Conservation (phyloP, 2,113 vertebrate genomes). For the Oxyruncus cristatus region DNA sequence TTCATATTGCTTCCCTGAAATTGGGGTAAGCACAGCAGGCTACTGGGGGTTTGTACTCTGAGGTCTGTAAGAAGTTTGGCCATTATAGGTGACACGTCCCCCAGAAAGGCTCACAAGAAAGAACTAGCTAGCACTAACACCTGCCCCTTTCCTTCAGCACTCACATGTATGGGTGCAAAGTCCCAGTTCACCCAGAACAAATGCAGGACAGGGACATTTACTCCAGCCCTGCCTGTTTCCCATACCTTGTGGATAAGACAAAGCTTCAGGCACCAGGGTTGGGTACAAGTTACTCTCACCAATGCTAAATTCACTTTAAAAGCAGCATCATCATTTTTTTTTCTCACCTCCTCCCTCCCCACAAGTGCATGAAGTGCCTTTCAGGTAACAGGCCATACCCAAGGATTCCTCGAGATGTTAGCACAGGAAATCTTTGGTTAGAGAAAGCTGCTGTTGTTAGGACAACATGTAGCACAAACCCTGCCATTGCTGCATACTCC, state of each 20-base stretch:
- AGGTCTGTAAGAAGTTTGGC: not conserved
- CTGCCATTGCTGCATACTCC: not conserved
- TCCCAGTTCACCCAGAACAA: not conserved
- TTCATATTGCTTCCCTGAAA: not conserved
- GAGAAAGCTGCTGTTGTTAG: constrained; percentile 31
- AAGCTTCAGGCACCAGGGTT: not conserved
- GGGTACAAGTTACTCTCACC: not conserved
- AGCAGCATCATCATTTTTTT: not conserved
- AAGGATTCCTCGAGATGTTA: constrained; percentile 36
- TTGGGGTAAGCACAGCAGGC: not conserved
- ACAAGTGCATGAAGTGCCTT: not conserved
- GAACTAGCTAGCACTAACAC: not conserved
- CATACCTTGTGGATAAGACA: not conserved
- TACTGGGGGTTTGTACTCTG: not conserved
- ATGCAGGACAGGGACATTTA: not conserved
- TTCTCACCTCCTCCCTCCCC: constrained; percentile 24
- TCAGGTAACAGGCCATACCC: constrained; percentile 17
- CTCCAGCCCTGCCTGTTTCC: not conserved
- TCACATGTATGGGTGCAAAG: not conserved
- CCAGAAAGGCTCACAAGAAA: not conserved
- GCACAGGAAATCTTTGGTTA: constrained; percentile 6
- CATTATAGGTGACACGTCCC: accelerated
- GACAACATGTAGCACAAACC: not conserved
- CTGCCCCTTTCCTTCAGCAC: not conserved
- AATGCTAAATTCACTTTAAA: not conserved